Percentiles rank a stretch among this genome's conserved stretches.
phyloP scores from a whole-genome alignment of 2,113 vertebrate species.

The Chaetura pelagica region DNA sequence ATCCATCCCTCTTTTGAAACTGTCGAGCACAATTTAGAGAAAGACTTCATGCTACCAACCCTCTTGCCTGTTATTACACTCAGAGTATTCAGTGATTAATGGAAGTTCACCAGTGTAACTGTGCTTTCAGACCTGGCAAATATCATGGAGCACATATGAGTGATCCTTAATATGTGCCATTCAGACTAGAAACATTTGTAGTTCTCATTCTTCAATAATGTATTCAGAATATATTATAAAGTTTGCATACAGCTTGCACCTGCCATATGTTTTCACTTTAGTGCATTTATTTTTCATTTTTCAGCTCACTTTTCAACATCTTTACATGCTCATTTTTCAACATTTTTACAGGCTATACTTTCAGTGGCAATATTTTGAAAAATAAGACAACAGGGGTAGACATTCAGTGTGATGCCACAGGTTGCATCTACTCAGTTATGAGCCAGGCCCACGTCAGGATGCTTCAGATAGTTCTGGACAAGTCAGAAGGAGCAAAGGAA shows the following conservation, averaged over 20 bases:
- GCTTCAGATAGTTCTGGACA: not conserved
- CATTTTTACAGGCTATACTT: not conserved
- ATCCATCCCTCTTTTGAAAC: slow-evolving; percentile 9
- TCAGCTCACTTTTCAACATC: not conserved
- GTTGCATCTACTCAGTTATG: not conserved
- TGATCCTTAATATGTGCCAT: not conserved
- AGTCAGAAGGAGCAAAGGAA: not conserved
- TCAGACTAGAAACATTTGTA: not conserved
- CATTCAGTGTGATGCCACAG: accelerated
- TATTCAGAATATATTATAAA: slow-evolving; percentile 16
- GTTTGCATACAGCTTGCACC: not conserved
- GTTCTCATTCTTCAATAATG: not conserved
- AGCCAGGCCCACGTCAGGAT: accelerated
- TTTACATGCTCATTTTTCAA: slow-evolving; percentile 1
- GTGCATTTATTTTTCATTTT: not conserved
- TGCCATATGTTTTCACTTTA: slow-evolving; percentile 35
- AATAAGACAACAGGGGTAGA: not conserved
- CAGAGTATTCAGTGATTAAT: slow-evolving; percentile 9
- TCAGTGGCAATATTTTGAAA: not conserved
- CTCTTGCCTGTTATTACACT: not conserved
- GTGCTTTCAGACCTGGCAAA: slow-evolving; percentile 8
- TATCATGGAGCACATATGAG: not conserved
- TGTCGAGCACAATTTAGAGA: not conserved
- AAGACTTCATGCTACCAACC: not conserved
- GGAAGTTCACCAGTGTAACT: not conserved